phyloP scores from a whole-genome alignment of 2,113 vertebrate species.

The Tangachromis dhanisi region DNA sequence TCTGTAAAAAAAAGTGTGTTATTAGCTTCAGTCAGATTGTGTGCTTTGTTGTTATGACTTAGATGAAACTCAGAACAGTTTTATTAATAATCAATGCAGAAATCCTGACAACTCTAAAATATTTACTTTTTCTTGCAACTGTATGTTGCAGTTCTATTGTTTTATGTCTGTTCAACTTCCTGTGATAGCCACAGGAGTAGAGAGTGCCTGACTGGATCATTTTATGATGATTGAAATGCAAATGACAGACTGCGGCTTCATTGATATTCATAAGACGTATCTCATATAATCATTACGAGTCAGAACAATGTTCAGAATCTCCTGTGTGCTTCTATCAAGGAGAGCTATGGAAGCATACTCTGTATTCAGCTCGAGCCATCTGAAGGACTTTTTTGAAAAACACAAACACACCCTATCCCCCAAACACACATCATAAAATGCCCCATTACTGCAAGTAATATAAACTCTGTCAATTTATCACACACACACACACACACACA shows the following conservation, averaged over 20 bases:
- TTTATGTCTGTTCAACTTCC: slow-evolving; percentile 26
- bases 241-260: slow-evolving; percentile 38
- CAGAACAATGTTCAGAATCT: slow-evolving; percentile 27
- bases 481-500: background rate
- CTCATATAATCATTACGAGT: slow-evolving; percentile 37
- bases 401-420: background rate
- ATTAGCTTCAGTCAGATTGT: background rate
- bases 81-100: background rate
- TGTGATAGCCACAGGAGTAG: slow-evolving; percentile 19
- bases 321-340: background rate
- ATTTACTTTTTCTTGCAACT: background rate
- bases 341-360: background rate
- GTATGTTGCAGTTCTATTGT: background rate
- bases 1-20: background rate
- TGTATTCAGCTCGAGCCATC: background rate
- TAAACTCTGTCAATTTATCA: background rate
- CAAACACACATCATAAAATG: background rate
- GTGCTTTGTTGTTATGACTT: fast-evolving
- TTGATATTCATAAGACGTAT: slow-evolving; percentile 55
- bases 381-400: background rate
- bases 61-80: background rate
- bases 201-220: slow-evolving; percentile 10
- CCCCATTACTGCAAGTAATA: background rate
- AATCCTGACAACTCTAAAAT: background rate
- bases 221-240: slow-evolving; percentile 58